These are phyloP conservation scores for Hylaea fasciaria DNA, from an alignment of 2,888 invertebrate genomes.

Conservation along the genomic window DNA sequence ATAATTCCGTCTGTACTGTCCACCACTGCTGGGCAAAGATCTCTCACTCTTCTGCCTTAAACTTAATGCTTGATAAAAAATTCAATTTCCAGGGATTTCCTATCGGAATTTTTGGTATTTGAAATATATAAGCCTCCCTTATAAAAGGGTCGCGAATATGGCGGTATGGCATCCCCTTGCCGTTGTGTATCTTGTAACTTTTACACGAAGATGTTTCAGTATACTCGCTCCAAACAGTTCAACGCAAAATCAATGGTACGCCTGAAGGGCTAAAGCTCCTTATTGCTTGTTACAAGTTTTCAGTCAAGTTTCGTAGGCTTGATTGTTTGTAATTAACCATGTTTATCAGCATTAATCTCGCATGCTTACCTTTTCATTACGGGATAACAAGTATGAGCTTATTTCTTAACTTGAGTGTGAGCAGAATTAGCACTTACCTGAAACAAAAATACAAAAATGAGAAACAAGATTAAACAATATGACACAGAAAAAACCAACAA, in stretches of 20 bases:
- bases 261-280: not conserved
- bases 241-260: conserved; percentile 2
- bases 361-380: conserved; percentile 4
- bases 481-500: not conserved
- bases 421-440: conserved; percentile 48
- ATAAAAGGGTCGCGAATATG: conserved; percentile 23
- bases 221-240: conserved; percentile 2
- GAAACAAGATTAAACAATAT: not conserved
- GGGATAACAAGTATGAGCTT: not conserved
- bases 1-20: no score
- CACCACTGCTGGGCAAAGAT: no score
- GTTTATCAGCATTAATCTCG: conserved; percentile 1
- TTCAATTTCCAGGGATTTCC: conserved; percentile 22
- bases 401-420: not conserved
- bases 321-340: conserved; percentile 2
- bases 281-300: conserved; percentile 2
- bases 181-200: conserved; percentile 37
- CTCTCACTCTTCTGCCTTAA: no score
- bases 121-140: conserved; percentile 22
- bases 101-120: conserved; percentile 24
- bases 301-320: not conserved
- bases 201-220: conserved; percentile 5
- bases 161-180: conserved; percentile 8
- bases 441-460: conserved; percentile 43
- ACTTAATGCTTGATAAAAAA: conserved; percentile 1